A percentile compares a stretch with the other conserved stretches of the same genome.
phyloP scores from a whole-genome alignment of 2,888 invertebrate genomes.

The Volucella zonaria region DNA sequence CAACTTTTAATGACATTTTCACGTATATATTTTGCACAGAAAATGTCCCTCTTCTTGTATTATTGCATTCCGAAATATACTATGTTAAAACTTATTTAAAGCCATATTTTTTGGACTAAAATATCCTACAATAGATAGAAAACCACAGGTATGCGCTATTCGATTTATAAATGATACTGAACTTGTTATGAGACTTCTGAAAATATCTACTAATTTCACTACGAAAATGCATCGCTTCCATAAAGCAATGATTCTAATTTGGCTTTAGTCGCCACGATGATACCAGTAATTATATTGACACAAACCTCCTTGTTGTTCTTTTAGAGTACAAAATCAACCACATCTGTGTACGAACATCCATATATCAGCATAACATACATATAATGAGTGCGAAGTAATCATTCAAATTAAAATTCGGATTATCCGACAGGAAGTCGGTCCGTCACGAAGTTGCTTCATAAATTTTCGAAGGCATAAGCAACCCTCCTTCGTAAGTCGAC shows the following conservation, averaged over 20 bases:
- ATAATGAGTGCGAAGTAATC: constrained; percentile 77
- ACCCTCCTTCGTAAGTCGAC: constrained; percentile 41
- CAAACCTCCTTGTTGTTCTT: constrained; percentile 54
- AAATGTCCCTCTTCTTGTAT: too few species aligned
- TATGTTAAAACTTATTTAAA: too few species aligned
- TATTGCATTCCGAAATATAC: too few species aligned
- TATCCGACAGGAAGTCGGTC: constrained; percentile 81
- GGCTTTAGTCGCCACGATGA: not conserved
- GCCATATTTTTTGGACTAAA: too few species aligned
- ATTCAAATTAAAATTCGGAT: constrained; percentile 82
- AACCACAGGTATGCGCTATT: too few species aligned
- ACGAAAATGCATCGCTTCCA: too few species aligned
- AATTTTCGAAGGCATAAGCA: constrained; percentile 37
- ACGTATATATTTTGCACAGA: too few species aligned
- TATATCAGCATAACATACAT: not conserved
- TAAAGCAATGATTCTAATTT: not conserved
- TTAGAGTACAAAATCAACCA: constrained; percentile 41
- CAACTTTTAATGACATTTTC: too few species aligned
- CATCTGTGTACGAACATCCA: not conserved
- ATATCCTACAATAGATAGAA: too few species aligned
- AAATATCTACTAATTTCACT: too few species aligned
- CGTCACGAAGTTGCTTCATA: constrained; percentile 79
- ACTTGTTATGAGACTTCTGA: too few species aligned
- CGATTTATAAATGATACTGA: too few species aligned
- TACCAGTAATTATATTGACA: constrained; percentile 63